Conservation (phyloP, 2,113 vertebrate genomes). For the Trachemys scripta region DNA sequence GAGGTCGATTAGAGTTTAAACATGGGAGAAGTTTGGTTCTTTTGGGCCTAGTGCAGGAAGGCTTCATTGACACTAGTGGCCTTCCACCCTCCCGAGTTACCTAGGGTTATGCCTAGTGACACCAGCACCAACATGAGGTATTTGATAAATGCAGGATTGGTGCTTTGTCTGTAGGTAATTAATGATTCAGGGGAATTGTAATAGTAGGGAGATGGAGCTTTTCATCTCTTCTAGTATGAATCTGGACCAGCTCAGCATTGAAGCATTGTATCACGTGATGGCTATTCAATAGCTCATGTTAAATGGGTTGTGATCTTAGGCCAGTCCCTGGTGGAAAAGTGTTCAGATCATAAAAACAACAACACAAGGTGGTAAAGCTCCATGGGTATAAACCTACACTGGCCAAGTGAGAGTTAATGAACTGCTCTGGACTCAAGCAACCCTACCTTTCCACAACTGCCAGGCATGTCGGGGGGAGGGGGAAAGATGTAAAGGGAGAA, state of each 20-base stretch:
- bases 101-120: too few relatives aligned
- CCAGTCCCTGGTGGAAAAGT: neutral
- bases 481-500: neutral
- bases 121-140: neutral
- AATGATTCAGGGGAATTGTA: slow-evolving; percentile 45
- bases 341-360: neutral
- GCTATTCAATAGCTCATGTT: slow-evolving; percentile 21
- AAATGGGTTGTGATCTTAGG: slow-evolving; percentile 10
- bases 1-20: too few relatives aligned
- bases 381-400: neutral
- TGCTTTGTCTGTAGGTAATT: slow-evolving; percentile 43
- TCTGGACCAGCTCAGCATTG: slow-evolving; percentile 13
- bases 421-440: neutral
- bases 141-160: slow-evolving; percentile 43
- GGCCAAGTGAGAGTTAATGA: neutral
- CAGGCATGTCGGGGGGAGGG: neutral
- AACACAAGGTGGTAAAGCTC: neutral
- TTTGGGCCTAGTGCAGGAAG: too few relatives aligned
- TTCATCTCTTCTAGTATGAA: slow-evolving; percentile 4
- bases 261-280: slow-evolving; percentile 29
- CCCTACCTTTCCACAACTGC: neutral
- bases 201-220: slow-evolving; percentile 2
- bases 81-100: too few relatives aligned
- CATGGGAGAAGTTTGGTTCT: too few relatives aligned
- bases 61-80: too few relatives aligned